Conservation (phyloP, 1,140 invertebrate genomes). For the Drosophila asahinai region DNA sequence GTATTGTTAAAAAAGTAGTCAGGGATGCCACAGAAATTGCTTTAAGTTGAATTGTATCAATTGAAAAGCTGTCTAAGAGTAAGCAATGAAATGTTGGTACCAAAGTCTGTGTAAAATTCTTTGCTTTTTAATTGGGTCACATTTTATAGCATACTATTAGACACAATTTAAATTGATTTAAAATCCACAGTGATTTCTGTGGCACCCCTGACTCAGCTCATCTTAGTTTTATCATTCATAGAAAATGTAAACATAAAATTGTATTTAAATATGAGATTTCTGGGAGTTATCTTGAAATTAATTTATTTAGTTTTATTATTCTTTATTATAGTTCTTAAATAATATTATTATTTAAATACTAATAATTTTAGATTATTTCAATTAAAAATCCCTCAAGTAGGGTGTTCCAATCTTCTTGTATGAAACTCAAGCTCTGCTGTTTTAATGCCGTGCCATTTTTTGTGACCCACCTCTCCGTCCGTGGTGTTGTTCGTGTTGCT, state of each 20-base stretch:
- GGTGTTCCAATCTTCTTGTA: constrained; percentile 11
- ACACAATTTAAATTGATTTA: not conserved
- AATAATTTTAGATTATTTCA: not conserved
- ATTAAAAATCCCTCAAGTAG: not conserved
- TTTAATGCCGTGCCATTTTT: constrained; percentile 70
- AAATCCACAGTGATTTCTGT: accelerated
- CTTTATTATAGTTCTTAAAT: too few relatives aligned
- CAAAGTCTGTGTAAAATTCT: not conserved
- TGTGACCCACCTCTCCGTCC: constrained; percentile 50
- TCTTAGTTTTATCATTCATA: not conserved
- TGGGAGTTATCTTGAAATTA: too few relatives aligned
- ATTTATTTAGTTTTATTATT: too few relatives aligned
- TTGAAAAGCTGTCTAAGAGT: too few relatives aligned
- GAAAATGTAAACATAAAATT: too few relatives aligned
- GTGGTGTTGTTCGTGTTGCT: constrained; percentile 58
- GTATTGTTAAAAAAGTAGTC: too few relatives aligned
- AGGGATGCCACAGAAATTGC: too few relatives aligned
- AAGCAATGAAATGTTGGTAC: not conserved
- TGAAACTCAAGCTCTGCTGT: not conserved
- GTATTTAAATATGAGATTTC: too few relatives aligned
- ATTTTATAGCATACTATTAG: not conserved
- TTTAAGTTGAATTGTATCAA: not conserved
- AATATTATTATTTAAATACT: not conserved
- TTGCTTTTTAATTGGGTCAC: too few relatives aligned
- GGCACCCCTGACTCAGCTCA: not conserved